Percentiles rank a stretch among this genome's conserved stretches.
These are phyloP conservation scores for Caenorhabditis remanei DNA, from an alignment of 1,140 invertebrate species.

Conservation along the genomic window DNA sequence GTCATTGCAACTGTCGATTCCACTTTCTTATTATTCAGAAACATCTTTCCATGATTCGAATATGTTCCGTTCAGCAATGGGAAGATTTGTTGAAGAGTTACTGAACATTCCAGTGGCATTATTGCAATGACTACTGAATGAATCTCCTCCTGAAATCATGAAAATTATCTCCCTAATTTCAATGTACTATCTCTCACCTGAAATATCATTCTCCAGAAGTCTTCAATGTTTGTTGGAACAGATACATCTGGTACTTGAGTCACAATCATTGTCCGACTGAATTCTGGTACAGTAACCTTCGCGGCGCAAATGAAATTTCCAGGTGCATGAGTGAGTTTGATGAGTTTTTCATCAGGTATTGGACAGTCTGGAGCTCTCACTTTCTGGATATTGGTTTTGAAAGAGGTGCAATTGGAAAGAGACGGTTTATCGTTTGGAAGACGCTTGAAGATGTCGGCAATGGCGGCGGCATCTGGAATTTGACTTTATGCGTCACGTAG, in stretches of 20 bases:
- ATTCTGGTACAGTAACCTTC: not conserved
- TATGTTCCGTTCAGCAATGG: not conserved
- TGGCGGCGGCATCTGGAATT: not conserved
- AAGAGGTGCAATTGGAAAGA: not conserved
- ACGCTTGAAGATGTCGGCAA: not conserved
- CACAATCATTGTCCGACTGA: slow-evolving; percentile 11
- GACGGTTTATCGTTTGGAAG: not conserved
- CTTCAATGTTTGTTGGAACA: slow-evolving; percentile 78
- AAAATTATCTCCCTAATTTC: not conserved
- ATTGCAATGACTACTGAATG: slow-evolving; percentile 1
- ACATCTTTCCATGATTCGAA: slow-evolving; percentile 44
- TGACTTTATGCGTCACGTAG: no score
- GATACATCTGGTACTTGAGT: slow-evolving; percentile 13
- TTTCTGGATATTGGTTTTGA: not conserved
- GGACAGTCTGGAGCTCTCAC: slow-evolving; percentile 13
- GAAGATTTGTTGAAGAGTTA: slow-evolving; percentile 7
- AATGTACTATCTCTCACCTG: not conserved
- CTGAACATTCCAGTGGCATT: slow-evolving; percentile 14
- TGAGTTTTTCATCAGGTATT: slow-evolving; percentile 30
- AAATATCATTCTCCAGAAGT: slow-evolving; percentile 56
- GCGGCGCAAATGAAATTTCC: not conserved
- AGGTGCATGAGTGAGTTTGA: not conserved
- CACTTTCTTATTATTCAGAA: slow-evolving; percentile 52
- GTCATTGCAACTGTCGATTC: slow-evolving; percentile 27
- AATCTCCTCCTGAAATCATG: slow-evolving; percentile 21